These are phyloP conservation scores for Acromyrmex charruanus DNA, from an alignment of 1,140 invertebrate species.

Conservation along the genomic window DNA sequence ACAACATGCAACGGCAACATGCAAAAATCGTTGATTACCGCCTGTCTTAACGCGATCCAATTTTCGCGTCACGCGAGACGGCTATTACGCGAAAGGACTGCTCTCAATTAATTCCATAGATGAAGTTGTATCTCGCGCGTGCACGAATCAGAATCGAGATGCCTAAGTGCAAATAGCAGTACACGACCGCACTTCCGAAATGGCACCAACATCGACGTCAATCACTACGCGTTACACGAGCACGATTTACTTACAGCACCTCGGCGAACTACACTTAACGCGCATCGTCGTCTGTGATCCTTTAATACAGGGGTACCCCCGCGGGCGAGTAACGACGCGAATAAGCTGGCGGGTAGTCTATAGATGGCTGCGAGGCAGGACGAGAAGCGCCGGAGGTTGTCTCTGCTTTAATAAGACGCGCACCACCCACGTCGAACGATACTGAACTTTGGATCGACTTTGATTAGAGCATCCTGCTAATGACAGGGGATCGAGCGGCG, in stretches of 20 bases:
- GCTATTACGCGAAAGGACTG: slow-evolving; percentile 28
- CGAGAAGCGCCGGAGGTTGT: slow-evolving; percentile 56
- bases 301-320: slow-evolving; percentile 62
- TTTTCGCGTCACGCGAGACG: slow-evolving; percentile 40
- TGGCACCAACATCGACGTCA: slow-evolving; percentile 9
- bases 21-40: slow-evolving; percentile 11
- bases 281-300: slow-evolving; percentile 64
- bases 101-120: slow-evolving; percentile 22
- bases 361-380: slow-evolving; percentile 50
- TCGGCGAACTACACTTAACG: slow-evolving; percentile 66
- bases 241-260: slow-evolving; percentile 52
- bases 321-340: slow-evolving; percentile 61
- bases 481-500: slow-evolving; percentile 81
- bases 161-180: slow-evolving; percentile 1
- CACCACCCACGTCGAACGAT: slow-evolving; percentile 70
- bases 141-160: background rate
- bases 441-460: slow-evolving; percentile 81
- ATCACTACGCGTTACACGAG: slow-evolving; percentile 36
- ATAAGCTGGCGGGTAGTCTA: slow-evolving; percentile 60
- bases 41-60: slow-evolving; percentile 34
- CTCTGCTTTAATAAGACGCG: slow-evolving; percentile 80
- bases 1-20: slow-evolving; percentile 1
- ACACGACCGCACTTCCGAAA: slow-evolving; percentile 5
- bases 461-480: slow-evolving; percentile 85
- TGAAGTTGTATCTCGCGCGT: slow-evolving; percentile 7